Evolutionary conservation across 2,113 vertebrate species (phyloP), one percentile per base, ranked within the genome.

Genomic region (Mustelus asterias): DNA sequence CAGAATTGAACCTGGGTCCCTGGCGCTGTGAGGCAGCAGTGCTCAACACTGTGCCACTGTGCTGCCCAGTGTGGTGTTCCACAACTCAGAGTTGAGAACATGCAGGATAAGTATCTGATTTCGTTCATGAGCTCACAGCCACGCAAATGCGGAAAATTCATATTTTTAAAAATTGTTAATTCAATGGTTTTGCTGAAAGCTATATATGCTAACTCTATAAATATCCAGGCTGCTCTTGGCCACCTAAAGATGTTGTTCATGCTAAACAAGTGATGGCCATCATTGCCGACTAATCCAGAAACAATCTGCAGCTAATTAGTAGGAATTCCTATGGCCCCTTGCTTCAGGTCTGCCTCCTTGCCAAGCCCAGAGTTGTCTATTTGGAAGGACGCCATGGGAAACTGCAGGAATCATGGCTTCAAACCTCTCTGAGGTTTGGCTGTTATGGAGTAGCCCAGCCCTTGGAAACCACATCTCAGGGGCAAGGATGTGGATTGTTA

Each of bases 341-440:
- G 18, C 0, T 0, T 83, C 37, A 41, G 37, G 37, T 13, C 16
- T 83, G 37, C 80, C 37, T 83, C 37, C 80, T 37, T 13, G 6
- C 18, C 20, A 20, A 3, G 37, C 37, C 37, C 37, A 65, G 89
- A 2, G 18, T 65, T 37, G n/a, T 93, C 37, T 41, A 93, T 37
- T n/a, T 65, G 89, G 89, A 67, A 20, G 16, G 60, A 16, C n/a
- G 60, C 89, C 89, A 67, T 93, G 89, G 89, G 89, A 93, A 83
- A 65, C n/a, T 65, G 33, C 89, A 37, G 29, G 11, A 90, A 60
- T 33, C 88, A 33, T 60, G 88, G 37, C 60, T 93, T 65, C 33
- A 63, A 67, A 9, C 7, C 16, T 7, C 33, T 93, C 60, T 67
- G 60, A 65, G 89, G 60, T 65, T 63, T 93, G 20, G 60, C 33